Percentiles rank a stretch among this genome's conserved stretches.
Evolutionary conservation across 2,888 invertebrate species (phyloP).

Genomic region (Drosophila melanocephala): DNA sequence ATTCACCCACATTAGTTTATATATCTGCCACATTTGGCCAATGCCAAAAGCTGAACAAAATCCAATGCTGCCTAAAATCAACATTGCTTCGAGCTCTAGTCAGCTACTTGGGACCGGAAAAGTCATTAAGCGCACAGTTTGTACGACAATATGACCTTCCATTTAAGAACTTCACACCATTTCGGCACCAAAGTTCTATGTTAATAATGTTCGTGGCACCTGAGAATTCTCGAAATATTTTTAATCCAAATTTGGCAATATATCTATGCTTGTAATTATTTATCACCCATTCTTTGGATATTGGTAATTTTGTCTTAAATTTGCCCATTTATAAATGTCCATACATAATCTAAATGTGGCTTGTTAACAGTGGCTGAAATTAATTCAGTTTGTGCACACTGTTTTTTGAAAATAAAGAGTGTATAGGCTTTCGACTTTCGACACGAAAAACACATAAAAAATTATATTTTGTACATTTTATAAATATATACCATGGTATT

Average conservation of each 20-base stretch:
- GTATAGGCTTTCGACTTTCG: background rate
- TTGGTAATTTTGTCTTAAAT: conserved; percentile 17
- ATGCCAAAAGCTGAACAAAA: conserved; percentile 39
- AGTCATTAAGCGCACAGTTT: conserved; percentile 46
- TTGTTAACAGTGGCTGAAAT: background rate
- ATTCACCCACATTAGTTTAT: conserved; percentile 42
- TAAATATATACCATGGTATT: background rate
- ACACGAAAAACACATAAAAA: background rate
- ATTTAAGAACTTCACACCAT: conserved; percentile 53
- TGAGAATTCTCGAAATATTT: conserved; percentile 42
- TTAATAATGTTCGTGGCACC: conserved; percentile 42
- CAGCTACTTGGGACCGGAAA: conserved; percentile 43
- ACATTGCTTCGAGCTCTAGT: conserved; percentile 26
- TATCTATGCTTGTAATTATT: conserved; percentile 10
- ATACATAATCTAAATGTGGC: conserved; percentile 17
- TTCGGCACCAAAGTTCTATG: conserved; percentile 61
- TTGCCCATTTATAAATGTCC: conserved; percentile 37
- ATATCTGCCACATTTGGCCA: conserved; percentile 53
- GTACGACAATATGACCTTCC: conserved; percentile 42
- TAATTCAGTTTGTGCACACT: background rate
- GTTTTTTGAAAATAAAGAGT: background rate
- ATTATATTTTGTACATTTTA: background rate
- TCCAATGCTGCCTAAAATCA: conserved; percentile 2
- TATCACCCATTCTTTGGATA: conserved; percentile 14
- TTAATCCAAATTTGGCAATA: conserved; percentile 45